Evolutionary conservation across 2,113 vertebrate species (phyloP), one percentile per base, ranked within the genome.

Genomic region (Isurus oxyrinchus): DNA sequence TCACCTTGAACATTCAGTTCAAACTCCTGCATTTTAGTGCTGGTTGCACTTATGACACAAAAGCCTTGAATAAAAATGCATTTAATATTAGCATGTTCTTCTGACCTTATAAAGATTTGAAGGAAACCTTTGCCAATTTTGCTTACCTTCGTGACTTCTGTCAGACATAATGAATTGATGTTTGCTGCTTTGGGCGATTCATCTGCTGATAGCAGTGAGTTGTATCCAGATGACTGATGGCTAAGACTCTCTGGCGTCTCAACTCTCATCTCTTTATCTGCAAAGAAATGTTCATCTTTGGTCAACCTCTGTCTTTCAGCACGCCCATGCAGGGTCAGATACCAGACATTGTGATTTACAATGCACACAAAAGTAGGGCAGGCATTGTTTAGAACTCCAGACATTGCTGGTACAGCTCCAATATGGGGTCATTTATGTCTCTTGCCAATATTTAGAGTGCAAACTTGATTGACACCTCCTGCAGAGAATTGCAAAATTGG

Each of bases 121-220:
- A 49, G n/a, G 93, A 96, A 96, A 96, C 67, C 96, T 96, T 93
- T 96, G 69, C 94, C 96, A 96, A 96, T 97, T 97, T 96, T 97
- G 96, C 97, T 97, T 97, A 98, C 98, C 98, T 98, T 97, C 97
- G 98, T 98, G 97, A 97, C 81, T 0, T 98, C 97, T 97, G 97
- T 98, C 97, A 98, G 96, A 96, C 96, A 97, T 97, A 16, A 96
- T 96, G 97, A 98, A 97, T 97, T 97, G 97, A 97, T 6, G 84
- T 96, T 67, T 40, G 96, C 40, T 96, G 97, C 96, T 97, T 96
- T 96, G 69, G 98, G 96, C 97, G 97, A 97, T 25, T 97, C 97
- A 40, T 97, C 96, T 97, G 97, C 44, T 96, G 96, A 96, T 96
- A 98, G 97, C 0, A 96, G 84, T 0, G 97, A 97, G 96, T 96